A percentile compares a stretch with the other conserved stretches of the same genome.
These are phyloP conservation scores for Macrotis lagotis DNA, from an alignment of 2,113 vertebrate genomes.

Conservation along the genomic window DNA sequence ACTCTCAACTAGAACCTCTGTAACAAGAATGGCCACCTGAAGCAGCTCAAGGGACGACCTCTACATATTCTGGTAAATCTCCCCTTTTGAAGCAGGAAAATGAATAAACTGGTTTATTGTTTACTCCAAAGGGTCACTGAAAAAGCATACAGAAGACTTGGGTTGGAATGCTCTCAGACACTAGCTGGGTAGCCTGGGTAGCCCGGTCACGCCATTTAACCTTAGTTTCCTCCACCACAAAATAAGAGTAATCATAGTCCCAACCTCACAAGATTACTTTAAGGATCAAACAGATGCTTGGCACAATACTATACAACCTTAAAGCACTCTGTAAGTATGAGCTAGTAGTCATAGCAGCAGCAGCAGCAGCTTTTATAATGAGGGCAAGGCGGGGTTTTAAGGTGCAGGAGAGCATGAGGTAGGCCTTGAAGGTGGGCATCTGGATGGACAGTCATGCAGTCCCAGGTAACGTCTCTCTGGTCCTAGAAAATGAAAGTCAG, in stretches of 20 bases:
- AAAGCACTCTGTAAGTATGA: not conserved
- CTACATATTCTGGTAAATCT: not conserved
- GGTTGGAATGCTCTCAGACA: not conserved
- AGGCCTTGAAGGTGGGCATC: not conserved
- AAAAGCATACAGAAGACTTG: not conserved
- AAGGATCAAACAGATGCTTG: not conserved
- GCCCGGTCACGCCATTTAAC: not conserved
- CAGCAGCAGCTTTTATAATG: not conserved
- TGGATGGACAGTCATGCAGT: not conserved
- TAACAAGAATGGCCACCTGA: not conserved
- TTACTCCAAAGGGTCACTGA: not conserved
- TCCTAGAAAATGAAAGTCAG: not conserved
- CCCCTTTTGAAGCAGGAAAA: not conserved
- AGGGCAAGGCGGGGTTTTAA: not conserved
- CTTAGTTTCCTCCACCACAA: not conserved
- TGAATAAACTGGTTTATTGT: not conserved
- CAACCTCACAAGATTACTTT: not conserved
- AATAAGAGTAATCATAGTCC: not conserved
- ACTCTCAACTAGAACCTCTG: not conserved
- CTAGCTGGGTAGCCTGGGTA: not conserved
- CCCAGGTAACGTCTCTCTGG: not conserved
- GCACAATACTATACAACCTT: not conserved
- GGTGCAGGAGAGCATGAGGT: not conserved
- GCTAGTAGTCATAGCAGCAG: not conserved
- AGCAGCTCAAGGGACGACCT: not conserved